Percentiles rank a stretch among this genome's conserved stretches.
phyloP scores from a whole-genome alignment of 2,888 invertebrate species.

The Zygothrica quintamaculata region DNA sequence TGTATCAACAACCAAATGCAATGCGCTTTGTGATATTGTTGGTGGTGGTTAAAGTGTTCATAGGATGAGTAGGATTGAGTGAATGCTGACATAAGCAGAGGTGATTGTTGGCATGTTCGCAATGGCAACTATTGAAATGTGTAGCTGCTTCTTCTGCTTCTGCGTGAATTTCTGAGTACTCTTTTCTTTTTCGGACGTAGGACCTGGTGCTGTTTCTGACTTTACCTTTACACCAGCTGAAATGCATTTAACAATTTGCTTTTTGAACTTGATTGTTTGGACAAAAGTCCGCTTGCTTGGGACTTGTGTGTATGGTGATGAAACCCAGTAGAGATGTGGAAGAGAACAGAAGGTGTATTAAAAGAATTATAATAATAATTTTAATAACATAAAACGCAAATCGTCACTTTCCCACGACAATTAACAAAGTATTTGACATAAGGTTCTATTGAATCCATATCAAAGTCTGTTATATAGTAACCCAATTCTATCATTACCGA shows the following conservation, averaged over 20 bases:
- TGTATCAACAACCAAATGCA: constrained; percentile 44
- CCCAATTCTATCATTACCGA: constrained; percentile 34
- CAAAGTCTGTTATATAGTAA: no score
- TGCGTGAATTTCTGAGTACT: neutral
- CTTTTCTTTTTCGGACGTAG: neutral
- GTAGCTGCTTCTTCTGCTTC: constrained; percentile 21
- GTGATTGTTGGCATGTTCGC: constrained; percentile 37
- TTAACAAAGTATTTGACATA: no score
- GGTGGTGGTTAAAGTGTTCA: constrained; percentile 29
- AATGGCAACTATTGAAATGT: constrained; percentile 42
- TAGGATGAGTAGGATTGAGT: constrained; percentile 19
- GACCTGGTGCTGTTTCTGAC: constrained; percentile 12
- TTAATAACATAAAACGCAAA: constrained; percentile 68
- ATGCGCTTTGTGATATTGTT: constrained; percentile 69
- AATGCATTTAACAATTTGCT: constrained; percentile 68
- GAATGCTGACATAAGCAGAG: constrained; percentile 56
- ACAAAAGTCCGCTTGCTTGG: no score
- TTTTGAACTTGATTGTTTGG: constrained; percentile 78
- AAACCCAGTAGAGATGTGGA: neutral
- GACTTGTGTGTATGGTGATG: no score
- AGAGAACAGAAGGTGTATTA: constrained; percentile 13
- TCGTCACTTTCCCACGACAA: no score
- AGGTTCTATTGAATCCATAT: constrained; percentile 41
- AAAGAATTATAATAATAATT: constrained; percentile 55
- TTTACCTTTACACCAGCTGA: constrained; percentile 28